Conservation (phyloP, 2,113 vertebrate genomes). For the Neogobius melanostomus region DNA sequence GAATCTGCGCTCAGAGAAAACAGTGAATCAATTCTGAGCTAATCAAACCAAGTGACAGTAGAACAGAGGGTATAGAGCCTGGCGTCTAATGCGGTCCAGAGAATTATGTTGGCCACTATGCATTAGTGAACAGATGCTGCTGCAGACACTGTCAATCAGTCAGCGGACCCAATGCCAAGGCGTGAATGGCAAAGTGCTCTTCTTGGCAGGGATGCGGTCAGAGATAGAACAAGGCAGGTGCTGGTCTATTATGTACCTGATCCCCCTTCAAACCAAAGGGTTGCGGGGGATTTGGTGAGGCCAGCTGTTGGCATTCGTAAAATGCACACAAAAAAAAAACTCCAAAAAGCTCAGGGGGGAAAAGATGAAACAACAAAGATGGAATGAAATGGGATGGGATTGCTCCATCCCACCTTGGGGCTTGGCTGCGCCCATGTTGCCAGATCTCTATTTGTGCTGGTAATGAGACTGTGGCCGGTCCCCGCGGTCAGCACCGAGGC, state of each 20-base stretch:
- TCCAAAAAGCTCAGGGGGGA: neutral
- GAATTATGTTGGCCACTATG: constrained; percentile 47
- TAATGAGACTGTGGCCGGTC: constrained; percentile 60
- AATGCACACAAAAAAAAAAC: constrained; percentile 25
- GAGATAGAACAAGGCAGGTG: constrained; percentile 52
- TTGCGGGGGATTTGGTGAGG: constrained; percentile 47
- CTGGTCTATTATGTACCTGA: constrained; percentile 57
- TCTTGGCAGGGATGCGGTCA: constrained; percentile 41
- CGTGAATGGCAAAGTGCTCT: constrained; percentile 31
- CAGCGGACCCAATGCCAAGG: constrained; percentile 59
- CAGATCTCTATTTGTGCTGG: constrained; percentile 61
- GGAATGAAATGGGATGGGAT: constrained; percentile 16
- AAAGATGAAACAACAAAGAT: constrained; percentile 18
- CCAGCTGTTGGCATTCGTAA: constrained; percentile 56
- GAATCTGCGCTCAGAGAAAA: constrained; percentile 20
- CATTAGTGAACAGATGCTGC: constrained; percentile 66
- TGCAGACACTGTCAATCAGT: constrained; percentile 67
- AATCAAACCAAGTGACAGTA: constrained; percentile 25
- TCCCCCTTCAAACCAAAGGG: constrained; percentile 45
- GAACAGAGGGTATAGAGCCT: constrained; percentile 25
- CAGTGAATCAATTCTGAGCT: constrained; percentile 42
- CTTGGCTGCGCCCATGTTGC: constrained; percentile 40
- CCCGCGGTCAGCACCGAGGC: constrained; percentile 48
- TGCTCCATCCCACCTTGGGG: constrained; percentile 17
- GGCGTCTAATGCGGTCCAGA: constrained; percentile 38